Evolutionary conservation across 2,797 vertebrate species (phyloP).

Genomic region (Scolopax rusticola): DNA sequence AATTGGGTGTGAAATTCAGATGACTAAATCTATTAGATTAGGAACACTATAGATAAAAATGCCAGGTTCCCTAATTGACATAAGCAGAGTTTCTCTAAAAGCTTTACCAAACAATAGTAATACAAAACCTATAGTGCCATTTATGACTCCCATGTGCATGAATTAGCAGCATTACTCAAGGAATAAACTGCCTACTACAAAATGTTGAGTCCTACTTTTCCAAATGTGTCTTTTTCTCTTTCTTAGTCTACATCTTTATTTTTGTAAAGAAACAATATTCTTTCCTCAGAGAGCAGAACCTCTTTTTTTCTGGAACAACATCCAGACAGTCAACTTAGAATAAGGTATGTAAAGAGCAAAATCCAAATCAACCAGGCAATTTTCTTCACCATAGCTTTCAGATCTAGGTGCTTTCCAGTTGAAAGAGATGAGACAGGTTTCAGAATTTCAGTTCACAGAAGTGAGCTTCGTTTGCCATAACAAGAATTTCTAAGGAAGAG

Average conservation of each 20-base stretch:
- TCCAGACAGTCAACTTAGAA: background rate
- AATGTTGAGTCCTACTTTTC: background rate
- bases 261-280: background rate
- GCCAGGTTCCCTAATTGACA: background rate
- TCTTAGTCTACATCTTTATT: background rate
- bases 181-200: background rate
- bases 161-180: background rate
- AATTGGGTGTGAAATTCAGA: constrained; percentile 6
- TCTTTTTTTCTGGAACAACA: background rate
- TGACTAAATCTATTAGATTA: background rate
- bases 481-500: background rate
- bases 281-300: background rate
- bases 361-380: background rate
- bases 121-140: background rate
- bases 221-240: background rate
- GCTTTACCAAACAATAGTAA: background rate
- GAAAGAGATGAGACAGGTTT: background rate
- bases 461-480: background rate
- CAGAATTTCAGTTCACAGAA: background rate
- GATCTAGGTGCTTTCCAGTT: background rate
- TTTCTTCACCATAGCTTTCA: background rate
- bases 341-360: background rate
- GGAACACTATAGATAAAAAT: background rate
- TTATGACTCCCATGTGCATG: background rate
- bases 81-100: background rate